Conservation (phyloP, 2,797 vertebrate species). For the Enteromius unitaeniatus region DNA sequence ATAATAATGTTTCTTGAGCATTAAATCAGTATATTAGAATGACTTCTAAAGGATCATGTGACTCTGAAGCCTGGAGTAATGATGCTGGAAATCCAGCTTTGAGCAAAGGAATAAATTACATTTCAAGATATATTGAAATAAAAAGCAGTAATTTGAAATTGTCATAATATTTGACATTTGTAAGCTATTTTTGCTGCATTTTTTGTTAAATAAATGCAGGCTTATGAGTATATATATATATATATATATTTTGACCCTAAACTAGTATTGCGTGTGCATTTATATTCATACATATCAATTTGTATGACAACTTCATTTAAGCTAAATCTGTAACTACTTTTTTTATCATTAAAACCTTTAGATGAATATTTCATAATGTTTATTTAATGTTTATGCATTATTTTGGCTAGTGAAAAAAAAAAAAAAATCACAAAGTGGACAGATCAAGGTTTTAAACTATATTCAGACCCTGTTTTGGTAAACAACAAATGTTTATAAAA, state of each 20-base stretch:
- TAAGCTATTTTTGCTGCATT: neutral
- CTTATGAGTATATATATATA: no score
- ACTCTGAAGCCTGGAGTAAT: neutral
- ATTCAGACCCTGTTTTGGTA: neutral
- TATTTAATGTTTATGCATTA: neutral
- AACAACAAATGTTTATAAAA: neutral
- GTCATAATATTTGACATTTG: neutral
- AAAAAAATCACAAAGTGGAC: neutral
- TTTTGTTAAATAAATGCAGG: neutral
- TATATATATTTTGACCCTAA: neutral
- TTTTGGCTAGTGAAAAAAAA: neutral
- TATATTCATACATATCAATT: neutral
- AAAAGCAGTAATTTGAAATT: neutral
- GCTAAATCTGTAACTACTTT: neutral
- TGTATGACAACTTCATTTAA: neutral
- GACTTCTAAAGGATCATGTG: neutral
- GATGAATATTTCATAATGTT: neutral
- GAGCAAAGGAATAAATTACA: neutral
- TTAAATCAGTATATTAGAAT: neutral
- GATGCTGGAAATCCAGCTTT: neutral
- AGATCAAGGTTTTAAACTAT: neutral
- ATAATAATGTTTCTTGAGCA: neutral
- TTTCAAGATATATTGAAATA: neutral
- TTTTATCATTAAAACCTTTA: neutral
- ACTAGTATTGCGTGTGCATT: neutral